Evolutionary conservation across 30 jellyfish, hydroid and myxozoan species (phyloP).

Genomic region (Turritopsis rubra): DNA sequence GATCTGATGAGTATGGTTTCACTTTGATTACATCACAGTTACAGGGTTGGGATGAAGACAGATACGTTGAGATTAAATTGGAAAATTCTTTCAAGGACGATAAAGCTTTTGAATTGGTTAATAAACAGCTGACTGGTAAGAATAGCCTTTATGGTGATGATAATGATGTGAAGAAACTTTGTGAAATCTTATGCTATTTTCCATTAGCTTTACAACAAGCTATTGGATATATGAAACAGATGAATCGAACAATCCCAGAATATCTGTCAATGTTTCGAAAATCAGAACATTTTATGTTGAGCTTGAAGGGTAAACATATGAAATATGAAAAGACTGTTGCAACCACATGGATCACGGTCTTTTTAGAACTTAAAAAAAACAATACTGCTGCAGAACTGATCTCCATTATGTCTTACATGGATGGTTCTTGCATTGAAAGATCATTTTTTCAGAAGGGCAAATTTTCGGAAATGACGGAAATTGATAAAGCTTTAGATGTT

Average conservation of each 20-base stretch:
- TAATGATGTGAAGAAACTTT: conserved; percentile 26
- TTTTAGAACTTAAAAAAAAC: neutral
- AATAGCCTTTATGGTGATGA: neutral
- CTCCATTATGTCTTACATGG: neutral
- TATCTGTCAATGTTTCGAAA: neutral
- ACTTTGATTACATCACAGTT: conserved; percentile 34
- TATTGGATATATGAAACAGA: conserved; percentile 34
- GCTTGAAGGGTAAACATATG: neutral
- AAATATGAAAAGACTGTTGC: neutral
- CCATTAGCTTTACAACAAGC: conserved; percentile 67
- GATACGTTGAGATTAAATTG: conserved; percentile 3
- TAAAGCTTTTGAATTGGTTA: conserved; percentile 22
- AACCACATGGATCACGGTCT: neutral
- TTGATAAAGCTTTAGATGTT: neutral
- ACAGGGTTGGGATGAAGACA: conserved; percentile 44
- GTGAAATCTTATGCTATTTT: conserved; percentile 28
- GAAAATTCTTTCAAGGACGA: conserved; percentile 11
- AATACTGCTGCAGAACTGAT: neutral
- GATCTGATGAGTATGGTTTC: conserved; percentile 18
- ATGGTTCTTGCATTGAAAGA: neutral
- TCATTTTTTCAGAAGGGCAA: neutral
- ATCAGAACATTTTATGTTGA: neutral
- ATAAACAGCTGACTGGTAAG: neutral
- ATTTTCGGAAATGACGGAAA: neutral
- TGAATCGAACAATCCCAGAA: neutral